phyloP scores from a whole-genome alignment of 2,888 invertebrate genomes.

The Hirtodrosophila duncani region DNA sequence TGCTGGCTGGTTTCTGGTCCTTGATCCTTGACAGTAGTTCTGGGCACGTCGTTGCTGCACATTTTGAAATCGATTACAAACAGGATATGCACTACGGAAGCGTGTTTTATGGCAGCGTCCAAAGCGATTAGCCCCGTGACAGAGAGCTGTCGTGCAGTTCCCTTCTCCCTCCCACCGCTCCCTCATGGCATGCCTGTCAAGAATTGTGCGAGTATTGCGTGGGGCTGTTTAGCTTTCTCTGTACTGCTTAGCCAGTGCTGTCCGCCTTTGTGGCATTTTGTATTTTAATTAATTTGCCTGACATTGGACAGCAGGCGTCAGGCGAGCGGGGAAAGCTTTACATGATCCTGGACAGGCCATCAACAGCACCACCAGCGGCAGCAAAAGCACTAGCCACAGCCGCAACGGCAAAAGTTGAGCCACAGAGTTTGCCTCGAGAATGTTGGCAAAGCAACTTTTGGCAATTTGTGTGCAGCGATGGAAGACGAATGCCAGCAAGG shows the following conservation, averaged over 20 bases:
- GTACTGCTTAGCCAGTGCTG: conserved; percentile 13
- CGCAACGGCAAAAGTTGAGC: no score
- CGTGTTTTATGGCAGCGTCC: conserved; percentile 44
- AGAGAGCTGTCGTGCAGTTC: neutral
- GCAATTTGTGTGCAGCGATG: conserved; percentile 50
- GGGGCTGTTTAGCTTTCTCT: neutral
- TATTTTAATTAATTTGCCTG: conserved; percentile 34
- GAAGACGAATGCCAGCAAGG: conserved; percentile 32
- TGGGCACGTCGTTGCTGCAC: conserved; percentile 53
- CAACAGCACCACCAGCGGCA: no score
- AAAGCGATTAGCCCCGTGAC: conserved; percentile 20
- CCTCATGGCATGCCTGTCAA: conserved; percentile 14
- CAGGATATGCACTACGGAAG: conserved; percentile 71
- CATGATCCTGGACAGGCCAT: no score
- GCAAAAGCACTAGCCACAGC: no score
- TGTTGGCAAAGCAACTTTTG: conserved; percentile 46
- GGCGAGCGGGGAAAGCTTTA: no score
- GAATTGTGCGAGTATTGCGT: conserved; percentile 19
- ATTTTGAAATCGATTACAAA: conserved; percentile 71
- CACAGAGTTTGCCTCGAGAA: conserved; percentile 25
- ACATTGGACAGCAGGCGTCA: neutral
- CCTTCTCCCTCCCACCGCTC: neutral
- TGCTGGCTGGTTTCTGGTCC: neutral
- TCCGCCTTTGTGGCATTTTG: conserved; percentile 36
- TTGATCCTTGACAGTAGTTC: conserved; percentile 7